Percentiles rank a stretch among this genome's conserved stretches.
These are phyloP conservation scores for Astropecten irregularis DNA, from an alignment of 53 echinoderm and acorn worm genomes.

Conservation along the genomic window DNA sequence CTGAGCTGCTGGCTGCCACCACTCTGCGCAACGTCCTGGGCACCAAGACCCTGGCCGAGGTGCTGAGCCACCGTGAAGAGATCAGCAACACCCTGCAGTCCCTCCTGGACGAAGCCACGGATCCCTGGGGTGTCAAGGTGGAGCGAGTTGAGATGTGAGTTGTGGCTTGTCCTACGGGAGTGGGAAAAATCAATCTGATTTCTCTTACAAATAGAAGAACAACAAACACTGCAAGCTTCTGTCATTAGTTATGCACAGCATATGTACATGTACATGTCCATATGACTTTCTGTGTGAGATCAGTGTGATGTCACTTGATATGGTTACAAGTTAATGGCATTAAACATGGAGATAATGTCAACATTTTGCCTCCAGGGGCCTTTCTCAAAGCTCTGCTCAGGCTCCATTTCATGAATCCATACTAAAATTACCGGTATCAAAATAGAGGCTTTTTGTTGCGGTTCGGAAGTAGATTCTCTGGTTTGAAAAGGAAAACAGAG, in stretches of 20 bases:
- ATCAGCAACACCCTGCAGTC: slow-evolving; percentile 45
- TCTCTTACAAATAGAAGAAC: neutral
- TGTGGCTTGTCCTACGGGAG: neutral
- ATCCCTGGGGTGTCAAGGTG: slow-evolving; percentile 66
- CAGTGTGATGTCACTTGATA: neutral
- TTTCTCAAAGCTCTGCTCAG: too few species aligned
- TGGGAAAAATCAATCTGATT: neutral
- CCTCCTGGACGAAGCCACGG: slow-evolving; percentile 39
- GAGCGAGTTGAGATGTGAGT: slow-evolving; percentile 66
- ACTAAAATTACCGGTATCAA: too few species aligned
- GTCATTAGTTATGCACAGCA: too few species aligned
- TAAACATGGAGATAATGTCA: too few species aligned
- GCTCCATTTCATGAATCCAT: too few species aligned
- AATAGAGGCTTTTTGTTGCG: too few species aligned
- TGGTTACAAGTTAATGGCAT: neutral
- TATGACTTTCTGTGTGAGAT: neutral
- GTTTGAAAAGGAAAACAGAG: too few species aligned
- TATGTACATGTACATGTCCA: neutral
- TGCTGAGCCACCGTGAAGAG: slow-evolving; percentile 46
- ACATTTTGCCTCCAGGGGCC: too few species aligned
- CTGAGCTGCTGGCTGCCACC: slow-evolving; percentile 87
- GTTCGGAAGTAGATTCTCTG: too few species aligned
- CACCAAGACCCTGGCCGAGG: slow-evolving; percentile 73
- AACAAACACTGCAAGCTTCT: too few species aligned
- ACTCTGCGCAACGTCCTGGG: slow-evolving; percentile 94